Percentiles rank a stretch among this genome's conserved stretches.
Evolutionary conservation across 2,888 invertebrate species (phyloP).

Genomic region (Dyspetes luteomarginatus): DNA sequence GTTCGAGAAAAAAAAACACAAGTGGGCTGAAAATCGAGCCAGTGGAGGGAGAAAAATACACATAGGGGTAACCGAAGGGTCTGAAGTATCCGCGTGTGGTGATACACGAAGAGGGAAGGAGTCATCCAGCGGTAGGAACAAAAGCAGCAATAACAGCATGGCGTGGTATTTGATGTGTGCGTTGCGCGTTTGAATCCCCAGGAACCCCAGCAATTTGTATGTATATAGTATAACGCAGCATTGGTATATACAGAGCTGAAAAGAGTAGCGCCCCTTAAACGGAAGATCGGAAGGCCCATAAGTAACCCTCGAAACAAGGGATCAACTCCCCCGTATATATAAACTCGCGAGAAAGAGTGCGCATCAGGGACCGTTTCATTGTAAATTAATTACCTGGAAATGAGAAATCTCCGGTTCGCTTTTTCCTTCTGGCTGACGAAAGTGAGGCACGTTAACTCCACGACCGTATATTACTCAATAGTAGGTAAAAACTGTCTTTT

Average conservation of each 20-base stretch:
- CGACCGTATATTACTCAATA: slow-evolving; percentile 72
- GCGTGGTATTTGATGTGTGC: slow-evolving; percentile 32
- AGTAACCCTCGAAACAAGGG: slow-evolving; percentile 79
- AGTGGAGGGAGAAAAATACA: slow-evolving; percentile 11
- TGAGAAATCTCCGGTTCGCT: slow-evolving; percentile 82
- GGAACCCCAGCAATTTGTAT: slow-evolving; percentile 38
- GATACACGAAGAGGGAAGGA: slow-evolving; percentile 30
- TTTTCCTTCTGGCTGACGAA: slow-evolving; percentile 70
- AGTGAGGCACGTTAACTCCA: slow-evolving; percentile 18
- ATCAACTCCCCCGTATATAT: slow-evolving; percentile 73
- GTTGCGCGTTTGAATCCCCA: slow-evolving; percentile 23
- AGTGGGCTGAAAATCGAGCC: slow-evolving; percentile 23
- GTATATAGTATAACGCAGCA: neutral
- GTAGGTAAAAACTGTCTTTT: slow-evolving; percentile 81
- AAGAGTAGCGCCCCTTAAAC: slow-evolving; percentile 53
- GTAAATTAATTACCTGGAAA: slow-evolving; percentile 84
- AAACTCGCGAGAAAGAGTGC: slow-evolving; percentile 47
- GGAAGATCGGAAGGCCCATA: slow-evolving; percentile 72
- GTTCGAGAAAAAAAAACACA: slow-evolving; percentile 13
- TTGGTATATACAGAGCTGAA: neutral
- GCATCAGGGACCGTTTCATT: slow-evolving; percentile 78
- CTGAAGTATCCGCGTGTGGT: slow-evolving; percentile 43
- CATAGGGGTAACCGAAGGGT: slow-evolving; percentile 13
- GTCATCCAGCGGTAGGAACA: slow-evolving; percentile 29
- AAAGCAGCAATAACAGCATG: too few species aligned